Conservation (phyloP, 2,888 invertebrate genomes). For the Morinoia aosen region DNA sequence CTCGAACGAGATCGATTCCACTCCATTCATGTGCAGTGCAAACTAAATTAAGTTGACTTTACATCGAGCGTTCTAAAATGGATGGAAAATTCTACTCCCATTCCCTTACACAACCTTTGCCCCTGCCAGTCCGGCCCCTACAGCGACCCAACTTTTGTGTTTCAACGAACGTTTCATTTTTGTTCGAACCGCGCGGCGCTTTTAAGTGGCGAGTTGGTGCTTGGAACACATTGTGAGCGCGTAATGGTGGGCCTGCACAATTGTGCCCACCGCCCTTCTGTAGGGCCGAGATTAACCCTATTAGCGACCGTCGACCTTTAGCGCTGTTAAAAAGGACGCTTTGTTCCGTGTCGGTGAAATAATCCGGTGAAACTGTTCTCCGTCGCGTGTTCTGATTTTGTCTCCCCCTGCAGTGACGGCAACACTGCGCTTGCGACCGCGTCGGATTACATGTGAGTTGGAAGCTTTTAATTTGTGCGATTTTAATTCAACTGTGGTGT, state of each 20-base stretch:
- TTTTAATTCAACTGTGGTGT: too few relatives aligned
- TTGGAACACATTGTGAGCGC: conserved; percentile 1
- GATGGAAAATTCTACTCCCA: not conserved
- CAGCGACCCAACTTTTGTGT: not conserved
- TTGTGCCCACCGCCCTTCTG: not conserved
- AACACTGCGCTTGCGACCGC: too few relatives aligned
- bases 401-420: not conserved
- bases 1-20: too few relatives aligned
- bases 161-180: not conserved
- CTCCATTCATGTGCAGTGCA: too few relatives aligned
- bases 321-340: not conserved
- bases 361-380: not conserved
- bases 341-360: not conserved
- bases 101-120: not conserved
- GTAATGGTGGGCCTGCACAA: not conserved
- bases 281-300: not conserved
- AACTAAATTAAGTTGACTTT: too few relatives aligned
- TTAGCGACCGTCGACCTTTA: conserved; percentile 1
- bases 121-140: not conserved
- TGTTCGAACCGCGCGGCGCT: not conserved
- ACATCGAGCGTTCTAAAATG: not conserved
- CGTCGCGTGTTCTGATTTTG: not conserved
- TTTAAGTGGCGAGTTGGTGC: not conserved
- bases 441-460: too few relatives aligned
- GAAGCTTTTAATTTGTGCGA: too few relatives aligned